Conservation (phyloP, 2,113 vertebrate species). For the Colius striatus region DNA sequence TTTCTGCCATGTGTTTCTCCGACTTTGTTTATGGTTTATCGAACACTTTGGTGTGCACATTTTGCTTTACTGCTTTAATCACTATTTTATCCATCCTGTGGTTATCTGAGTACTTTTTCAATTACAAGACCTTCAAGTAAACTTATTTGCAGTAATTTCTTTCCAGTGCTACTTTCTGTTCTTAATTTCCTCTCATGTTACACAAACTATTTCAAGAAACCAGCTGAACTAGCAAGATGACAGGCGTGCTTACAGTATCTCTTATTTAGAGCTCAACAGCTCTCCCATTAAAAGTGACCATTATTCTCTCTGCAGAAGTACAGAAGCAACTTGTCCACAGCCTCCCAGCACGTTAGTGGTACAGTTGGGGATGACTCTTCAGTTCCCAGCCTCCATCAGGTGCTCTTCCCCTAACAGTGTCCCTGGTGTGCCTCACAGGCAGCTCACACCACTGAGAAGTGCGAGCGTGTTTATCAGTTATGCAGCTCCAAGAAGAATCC, state of each 20-base stretch:
- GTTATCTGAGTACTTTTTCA: background rate
- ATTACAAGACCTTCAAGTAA: background rate
- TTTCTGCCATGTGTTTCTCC: background rate
- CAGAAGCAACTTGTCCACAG: background rate
- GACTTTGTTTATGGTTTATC: background rate
- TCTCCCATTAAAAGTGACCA: background rate
- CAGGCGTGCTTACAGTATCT: background rate
- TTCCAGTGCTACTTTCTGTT: background rate
- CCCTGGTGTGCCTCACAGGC: background rate
- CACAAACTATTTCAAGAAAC: background rate
- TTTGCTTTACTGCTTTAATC: constrained; percentile 21
- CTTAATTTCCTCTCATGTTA: background rate
- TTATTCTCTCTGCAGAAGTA: background rate
- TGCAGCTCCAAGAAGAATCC: background rate
- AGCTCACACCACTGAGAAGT: background rate
- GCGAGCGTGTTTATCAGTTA: background rate
- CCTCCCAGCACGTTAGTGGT: background rate
- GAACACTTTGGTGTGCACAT: background rate
- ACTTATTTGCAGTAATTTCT: background rate
- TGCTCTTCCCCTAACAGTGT: background rate
- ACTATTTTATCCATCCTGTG: background rate
- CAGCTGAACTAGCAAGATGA: background rate
- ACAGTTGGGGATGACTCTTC: background rate
- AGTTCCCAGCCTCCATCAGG: background rate
- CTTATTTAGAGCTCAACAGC: background rate